Evolutionary conservation across 2,888 invertebrate species (phyloP).

Genomic region (Chalcosyrphus nemorum): DNA sequence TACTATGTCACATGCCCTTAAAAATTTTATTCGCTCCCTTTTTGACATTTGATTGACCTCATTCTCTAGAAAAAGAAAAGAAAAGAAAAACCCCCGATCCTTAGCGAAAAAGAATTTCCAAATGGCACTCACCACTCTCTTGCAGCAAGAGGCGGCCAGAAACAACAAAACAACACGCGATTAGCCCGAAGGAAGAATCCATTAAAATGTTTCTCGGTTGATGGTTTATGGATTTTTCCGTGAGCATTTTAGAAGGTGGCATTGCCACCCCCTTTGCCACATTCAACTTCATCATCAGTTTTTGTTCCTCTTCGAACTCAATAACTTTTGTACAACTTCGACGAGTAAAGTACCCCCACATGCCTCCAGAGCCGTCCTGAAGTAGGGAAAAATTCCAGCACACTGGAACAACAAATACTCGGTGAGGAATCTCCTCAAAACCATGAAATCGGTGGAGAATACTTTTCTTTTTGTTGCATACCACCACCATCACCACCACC

Average conservation of each 20-base stretch:
- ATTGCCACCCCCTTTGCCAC: background rate
- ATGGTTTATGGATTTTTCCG: constrained; percentile 59
- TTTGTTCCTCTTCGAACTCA: constrained; percentile 18
- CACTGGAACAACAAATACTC: constrained; percentile 1
- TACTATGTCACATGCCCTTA: background rate
- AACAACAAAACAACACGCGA: constrained; percentile 37
- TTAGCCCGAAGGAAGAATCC: constrained; percentile 61
- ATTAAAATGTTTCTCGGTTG: constrained; percentile 66
- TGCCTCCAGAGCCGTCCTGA: background rate
- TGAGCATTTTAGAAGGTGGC: constrained; percentile 16
- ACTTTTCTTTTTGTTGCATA: background rate
- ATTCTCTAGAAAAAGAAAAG: background rate
- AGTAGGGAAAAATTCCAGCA: constrained; percentile 4
- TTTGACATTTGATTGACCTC: constrained; percentile 26
- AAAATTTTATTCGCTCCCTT: background rate
- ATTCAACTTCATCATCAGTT: constrained; percentile 13
- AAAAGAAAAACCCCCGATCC: background rate
- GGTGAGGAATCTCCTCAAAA: constrained; percentile 11
- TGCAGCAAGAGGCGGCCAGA: constrained; percentile 9
- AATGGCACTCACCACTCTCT: constrained; percentile 23
- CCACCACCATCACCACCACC: background rate
- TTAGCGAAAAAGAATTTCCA: constrained; percentile 1
- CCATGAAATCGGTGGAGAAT: constrained; percentile 11
- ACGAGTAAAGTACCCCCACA: background rate
- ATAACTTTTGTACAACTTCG: constrained; percentile 31